These are phyloP conservation scores for Arbacia lixula DNA, from an alignment of 53 echinoderm and acorn worm genomes.

Conservation along the genomic window DNA sequence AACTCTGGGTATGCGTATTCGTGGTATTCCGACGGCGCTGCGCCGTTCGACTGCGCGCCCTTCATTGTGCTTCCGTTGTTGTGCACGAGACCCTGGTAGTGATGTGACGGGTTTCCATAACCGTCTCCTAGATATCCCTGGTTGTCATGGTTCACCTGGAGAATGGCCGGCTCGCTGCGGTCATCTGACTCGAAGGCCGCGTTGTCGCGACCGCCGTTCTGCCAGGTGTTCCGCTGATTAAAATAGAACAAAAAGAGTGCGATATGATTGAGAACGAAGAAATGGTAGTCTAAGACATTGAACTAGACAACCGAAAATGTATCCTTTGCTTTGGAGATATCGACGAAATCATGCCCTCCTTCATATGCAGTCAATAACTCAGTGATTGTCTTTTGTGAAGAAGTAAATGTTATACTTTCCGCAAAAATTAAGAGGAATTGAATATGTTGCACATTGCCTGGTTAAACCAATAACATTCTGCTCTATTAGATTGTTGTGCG, in stretches of 20 bases:
- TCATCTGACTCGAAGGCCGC: slow-evolving; percentile 5
- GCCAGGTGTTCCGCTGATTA: background rate
- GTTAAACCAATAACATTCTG: too few species aligned
- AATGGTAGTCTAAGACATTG: background rate
- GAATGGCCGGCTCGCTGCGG: background rate
- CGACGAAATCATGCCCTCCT: too few species aligned
- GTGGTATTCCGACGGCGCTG: background rate
- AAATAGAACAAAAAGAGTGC: background rate
- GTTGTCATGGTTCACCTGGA: background rate
- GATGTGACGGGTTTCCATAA: background rate
- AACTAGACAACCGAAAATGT: background rate
- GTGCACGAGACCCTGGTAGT: slow-evolving; percentile 17
- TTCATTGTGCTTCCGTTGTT: slow-evolving; percentile 3
- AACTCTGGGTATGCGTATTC: background rate
- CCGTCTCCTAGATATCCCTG: background rate
- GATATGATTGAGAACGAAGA: background rate
- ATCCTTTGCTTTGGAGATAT: too few species aligned
- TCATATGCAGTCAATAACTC: too few species aligned
- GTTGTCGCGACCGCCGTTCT: slow-evolving; percentile 15
- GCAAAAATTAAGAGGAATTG: too few species aligned
- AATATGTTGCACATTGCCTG: too few species aligned
- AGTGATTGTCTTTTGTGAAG: too few species aligned
- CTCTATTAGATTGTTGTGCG: too few species aligned
- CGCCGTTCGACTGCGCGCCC: slow-evolving; percentile 13
- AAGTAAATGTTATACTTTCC: too few species aligned